phyloP scores from a whole-genome alignment of 1,140 invertebrate genomes.

The Bombyx mori region DNA sequence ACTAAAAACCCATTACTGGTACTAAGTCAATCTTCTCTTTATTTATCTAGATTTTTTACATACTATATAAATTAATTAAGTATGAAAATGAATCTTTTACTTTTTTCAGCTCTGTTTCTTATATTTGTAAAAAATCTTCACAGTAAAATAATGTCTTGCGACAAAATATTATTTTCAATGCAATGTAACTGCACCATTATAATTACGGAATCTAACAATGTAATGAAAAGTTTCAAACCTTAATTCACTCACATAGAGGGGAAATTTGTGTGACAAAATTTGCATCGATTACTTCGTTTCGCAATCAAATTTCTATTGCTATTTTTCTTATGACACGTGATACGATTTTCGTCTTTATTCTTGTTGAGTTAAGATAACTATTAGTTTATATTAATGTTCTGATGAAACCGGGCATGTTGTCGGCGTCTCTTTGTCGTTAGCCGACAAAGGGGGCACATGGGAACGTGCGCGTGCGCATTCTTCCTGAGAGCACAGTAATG shows the following conservation, averaged over 20 bases:
- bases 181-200: slow-evolving; percentile 3
- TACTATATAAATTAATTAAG: too few species aligned
- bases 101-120: too few species aligned
- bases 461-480: slow-evolving; percentile 56
- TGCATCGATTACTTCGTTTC: slow-evolving; percentile 12
- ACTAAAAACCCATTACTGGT: too few species aligned
- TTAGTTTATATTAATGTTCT: slow-evolving; percentile 1
- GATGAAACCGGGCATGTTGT: slow-evolving; percentile 31
- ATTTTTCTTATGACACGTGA: slow-evolving; percentile 23
- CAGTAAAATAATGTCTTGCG: too few species aligned
- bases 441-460: slow-evolving; percentile 64
- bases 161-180: too few species aligned
- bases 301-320: slow-evolving; percentile 2
- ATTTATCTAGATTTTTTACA: too few species aligned
- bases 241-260: slow-evolving; percentile 2
- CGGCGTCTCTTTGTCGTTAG: slow-evolving; percentile 51
- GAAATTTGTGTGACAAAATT: slow-evolving; percentile 8
- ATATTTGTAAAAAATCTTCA: too few species aligned
- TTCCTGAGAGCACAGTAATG: slow-evolving; percentile 33
- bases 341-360: slow-evolving; percentile 5
- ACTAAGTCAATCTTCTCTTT: too few species aligned
- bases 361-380: neutral
- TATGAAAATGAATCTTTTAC: too few species aligned
- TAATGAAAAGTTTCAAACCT: neutral
- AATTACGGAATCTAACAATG: neutral